Conservation (phyloP, 2,113 vertebrate species). For the Pantherophis guttatus region DNA sequence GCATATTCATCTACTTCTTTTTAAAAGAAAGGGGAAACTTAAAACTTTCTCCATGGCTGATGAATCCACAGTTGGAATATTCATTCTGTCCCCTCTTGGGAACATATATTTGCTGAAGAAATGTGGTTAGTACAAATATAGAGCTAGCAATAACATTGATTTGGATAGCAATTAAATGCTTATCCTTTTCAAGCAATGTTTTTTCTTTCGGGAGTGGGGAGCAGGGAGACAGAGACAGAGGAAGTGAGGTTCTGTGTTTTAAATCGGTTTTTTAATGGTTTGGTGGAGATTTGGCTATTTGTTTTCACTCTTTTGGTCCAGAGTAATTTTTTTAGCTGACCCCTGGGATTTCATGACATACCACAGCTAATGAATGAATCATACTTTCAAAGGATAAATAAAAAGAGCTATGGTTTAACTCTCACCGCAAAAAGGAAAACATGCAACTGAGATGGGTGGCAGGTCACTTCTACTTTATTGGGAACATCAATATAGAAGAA, state of each 20-base stretch:
- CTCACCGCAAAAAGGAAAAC: conserved; percentile 28
- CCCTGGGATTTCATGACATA: conserved; percentile 7
- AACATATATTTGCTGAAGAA: neutral
- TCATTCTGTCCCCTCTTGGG: neutral
- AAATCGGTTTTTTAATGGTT: neutral
- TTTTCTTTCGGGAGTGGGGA: neutral
- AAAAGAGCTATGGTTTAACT: conserved; percentile 10
- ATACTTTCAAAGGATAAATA: conserved; percentile 24
- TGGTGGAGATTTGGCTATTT: neutral
- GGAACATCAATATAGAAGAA: neutral
- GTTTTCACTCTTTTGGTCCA: neutral
- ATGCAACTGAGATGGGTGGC: neutral
- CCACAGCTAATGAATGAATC: conserved; percentile 28
- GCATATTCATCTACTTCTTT: neutral
- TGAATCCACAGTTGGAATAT: neutral
- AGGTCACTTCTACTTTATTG: conserved; percentile 6
- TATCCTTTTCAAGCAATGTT: neutral
- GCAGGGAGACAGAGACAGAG: neutral
- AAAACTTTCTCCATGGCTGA: neutral
- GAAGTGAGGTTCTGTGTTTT: neutral
- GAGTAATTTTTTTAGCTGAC: conserved; percentile 12
- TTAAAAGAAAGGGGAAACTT: neutral
- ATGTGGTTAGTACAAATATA: neutral
- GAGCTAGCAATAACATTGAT: neutral
- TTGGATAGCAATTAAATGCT: neutral